phyloP scores from a whole-genome alignment of 1,140 invertebrate species.

The Drosophila chauvacae region DNA sequence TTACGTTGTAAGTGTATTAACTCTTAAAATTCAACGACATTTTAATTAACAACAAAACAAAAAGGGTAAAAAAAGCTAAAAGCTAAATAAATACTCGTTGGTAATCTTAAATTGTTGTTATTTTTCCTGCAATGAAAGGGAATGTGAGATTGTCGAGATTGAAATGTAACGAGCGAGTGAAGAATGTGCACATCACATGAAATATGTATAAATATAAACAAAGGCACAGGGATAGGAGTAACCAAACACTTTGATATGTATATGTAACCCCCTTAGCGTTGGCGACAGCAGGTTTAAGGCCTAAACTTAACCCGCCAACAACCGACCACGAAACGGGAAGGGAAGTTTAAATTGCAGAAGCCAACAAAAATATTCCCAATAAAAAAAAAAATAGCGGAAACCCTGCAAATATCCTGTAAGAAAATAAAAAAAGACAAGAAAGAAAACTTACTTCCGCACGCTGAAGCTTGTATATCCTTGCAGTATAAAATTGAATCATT shows the following conservation, averaged over 20 bases:
- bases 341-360: constrained; percentile 45
- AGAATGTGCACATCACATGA: constrained; percentile 22
- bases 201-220: constrained; percentile 37
- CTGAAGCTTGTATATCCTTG: neutral
- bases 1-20: constrained; percentile 43
- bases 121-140: constrained; percentile 17
- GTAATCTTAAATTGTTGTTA: constrained; percentile 9
- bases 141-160: neutral
- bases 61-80: constrained; percentile 2
- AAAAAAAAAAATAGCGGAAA: constrained; percentile 22
- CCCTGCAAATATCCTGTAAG: constrained; percentile 24
- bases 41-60: constrained; percentile 39
- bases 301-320: neutral
- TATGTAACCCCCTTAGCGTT: neutral
- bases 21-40: constrained; percentile 32
- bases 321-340: constrained; percentile 9
- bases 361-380: constrained; percentile 23
- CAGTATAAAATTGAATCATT: neutral
- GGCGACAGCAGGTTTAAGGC: constrained; percentile 4
- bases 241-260: constrained; percentile 44
- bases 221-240: constrained; percentile 29
- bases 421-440: neutral
- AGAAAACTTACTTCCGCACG: neutral
- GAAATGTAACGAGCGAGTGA: constrained; percentile 1
- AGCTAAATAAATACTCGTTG: constrained; percentile 9